phyloP scores from a whole-genome alignment of 2,888 invertebrate genomes.

The Andricus curvator region DNA sequence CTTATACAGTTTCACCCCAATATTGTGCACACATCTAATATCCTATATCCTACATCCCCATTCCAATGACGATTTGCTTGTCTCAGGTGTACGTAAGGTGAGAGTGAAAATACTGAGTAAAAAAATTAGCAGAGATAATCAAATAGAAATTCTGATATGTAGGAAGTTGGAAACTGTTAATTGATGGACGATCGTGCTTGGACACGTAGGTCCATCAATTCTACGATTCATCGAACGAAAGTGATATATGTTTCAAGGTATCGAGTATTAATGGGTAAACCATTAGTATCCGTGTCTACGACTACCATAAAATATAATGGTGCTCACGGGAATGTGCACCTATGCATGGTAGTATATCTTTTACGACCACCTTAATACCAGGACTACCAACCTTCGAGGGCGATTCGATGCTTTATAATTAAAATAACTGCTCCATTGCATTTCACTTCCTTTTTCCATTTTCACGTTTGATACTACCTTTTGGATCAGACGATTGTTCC shows the following conservation, averaged over 20 bases:
- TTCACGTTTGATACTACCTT: too few relatives aligned
- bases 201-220: conserved; percentile 42
- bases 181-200: conserved; percentile 18
- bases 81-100: neutral
- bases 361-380: conserved; percentile 31
- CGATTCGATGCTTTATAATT: conserved; percentile 36
- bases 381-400: conserved; percentile 18
- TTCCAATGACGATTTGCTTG: neutral
- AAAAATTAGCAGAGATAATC: conserved; percentile 1
- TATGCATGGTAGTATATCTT: conserved; percentile 25
- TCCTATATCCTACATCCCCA: neutral
- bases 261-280: conserved; percentile 41
- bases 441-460: neutral
- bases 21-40: neutral
- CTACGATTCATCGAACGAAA: conserved; percentile 42
- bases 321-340: conserved; percentile 39
- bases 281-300: conserved; percentile 41
- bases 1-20: neutral
- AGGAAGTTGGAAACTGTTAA: conserved; percentile 20
- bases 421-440: conserved; percentile 11
- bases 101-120: neutral
- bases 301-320: conserved; percentile 37
- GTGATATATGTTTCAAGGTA: conserved; percentile 38
- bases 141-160: conserved; percentile 23
- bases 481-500: too few relatives aligned